Conservation (phyloP, 1,140 invertebrate genomes). For the Metopolophium dirhodum region DNA sequence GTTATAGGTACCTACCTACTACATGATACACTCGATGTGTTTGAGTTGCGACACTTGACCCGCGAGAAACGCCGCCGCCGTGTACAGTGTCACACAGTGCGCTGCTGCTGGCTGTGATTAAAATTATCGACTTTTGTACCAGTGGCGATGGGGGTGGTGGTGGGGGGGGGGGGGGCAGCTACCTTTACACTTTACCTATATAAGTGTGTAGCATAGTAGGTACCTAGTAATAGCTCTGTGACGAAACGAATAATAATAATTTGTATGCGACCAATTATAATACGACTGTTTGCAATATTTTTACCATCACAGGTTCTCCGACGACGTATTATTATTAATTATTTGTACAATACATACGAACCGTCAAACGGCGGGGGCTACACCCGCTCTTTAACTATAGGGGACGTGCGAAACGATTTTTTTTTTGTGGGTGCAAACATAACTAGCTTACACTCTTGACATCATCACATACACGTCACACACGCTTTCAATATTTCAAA, state of each 20-base stretch:
- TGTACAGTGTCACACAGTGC: background rate
- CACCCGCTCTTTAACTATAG: background rate
- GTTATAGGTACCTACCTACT: no score
- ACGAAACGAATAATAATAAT: background rate
- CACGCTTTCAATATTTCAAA: background rate
- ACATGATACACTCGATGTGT: background rate
- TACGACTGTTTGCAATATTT: background rate
- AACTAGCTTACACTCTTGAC: background rate
- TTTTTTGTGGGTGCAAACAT: background rate
- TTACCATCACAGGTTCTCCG: background rate
- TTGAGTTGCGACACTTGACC: background rate
- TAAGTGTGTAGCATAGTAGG: background rate
- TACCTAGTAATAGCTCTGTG: background rate
- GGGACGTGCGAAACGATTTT: background rate
- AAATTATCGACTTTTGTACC: constrained; percentile 40
- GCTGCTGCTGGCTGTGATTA: background rate
- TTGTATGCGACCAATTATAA: background rate
- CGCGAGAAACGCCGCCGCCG: no score
- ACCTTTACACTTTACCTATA: background rate
- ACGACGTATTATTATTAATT: background rate
- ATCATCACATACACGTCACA: background rate
- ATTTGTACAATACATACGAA: background rate
- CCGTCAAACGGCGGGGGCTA: background rate
- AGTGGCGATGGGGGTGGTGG: background rate
- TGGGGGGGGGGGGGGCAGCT: background rate